Percentiles rank a stretch among this genome's conserved stretches.
Evolutionary conservation across 2,888 invertebrate genomes (phyloP).

Genomic region (Euplagia quadripunctaria): DNA sequence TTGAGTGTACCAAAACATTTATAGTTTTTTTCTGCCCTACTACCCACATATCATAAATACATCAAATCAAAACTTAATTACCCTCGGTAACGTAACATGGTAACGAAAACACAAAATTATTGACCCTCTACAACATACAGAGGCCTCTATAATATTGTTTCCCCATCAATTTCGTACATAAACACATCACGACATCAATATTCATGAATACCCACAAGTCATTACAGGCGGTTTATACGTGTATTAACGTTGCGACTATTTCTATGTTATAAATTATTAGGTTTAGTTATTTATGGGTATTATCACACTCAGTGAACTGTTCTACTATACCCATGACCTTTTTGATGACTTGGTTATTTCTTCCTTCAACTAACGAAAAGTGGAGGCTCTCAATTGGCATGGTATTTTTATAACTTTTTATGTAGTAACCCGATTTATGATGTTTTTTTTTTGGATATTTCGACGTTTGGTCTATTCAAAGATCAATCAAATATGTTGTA

Average conservation of each 20-base stretch:
- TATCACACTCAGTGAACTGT: constrained; percentile 23
- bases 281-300: constrained; percentile 6
- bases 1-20: too few relatives aligned
- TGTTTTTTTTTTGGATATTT: too few relatives aligned
- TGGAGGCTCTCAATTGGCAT: too few relatives aligned
- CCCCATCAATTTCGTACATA: constrained; percentile 53
- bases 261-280: constrained; percentile 36
- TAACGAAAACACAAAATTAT: constrained; percentile 31
- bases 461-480: too few relatives aligned
- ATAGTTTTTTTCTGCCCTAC: too few relatives aligned
- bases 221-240: constrained; percentile 38
- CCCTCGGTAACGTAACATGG: background rate
- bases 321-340: background rate
- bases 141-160: constrained; percentile 51
- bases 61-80: constrained; percentile 2
- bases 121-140: constrained; percentile 36
- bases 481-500: too few relatives aligned
- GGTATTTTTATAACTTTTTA: too few relatives aligned
- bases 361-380: too few relatives aligned
- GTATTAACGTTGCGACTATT: constrained; percentile 41
- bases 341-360: too few relatives aligned
- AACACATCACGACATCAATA: constrained; percentile 54
- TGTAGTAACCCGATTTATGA: too few relatives aligned
- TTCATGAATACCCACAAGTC: constrained; percentile 51
- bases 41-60: background rate